A percentile compares a stretch with the other conserved stretches of the same genome.
These are phyloP conservation scores for Drosophila macrospina DNA, from an alignment of 2,888 invertebrate genomes.

Conservation along the genomic window DNA sequence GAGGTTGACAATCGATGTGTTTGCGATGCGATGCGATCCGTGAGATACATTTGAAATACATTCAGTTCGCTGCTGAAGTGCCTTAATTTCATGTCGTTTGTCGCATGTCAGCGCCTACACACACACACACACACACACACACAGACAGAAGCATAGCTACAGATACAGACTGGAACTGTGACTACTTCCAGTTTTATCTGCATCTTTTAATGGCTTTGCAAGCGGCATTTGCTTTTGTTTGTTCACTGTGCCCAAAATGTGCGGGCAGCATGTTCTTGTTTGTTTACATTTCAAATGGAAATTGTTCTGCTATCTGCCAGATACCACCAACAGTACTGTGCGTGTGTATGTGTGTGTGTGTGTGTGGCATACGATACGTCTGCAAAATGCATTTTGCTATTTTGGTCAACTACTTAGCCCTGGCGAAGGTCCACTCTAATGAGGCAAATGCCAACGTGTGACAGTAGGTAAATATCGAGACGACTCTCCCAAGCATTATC, in stretches of 20 bases:
- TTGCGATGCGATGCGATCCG: slow-evolving; percentile 17
- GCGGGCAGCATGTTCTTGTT: slow-evolving; percentile 63
- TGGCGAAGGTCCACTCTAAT: slow-evolving; percentile 42
- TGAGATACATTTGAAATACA: slow-evolving; percentile 25
- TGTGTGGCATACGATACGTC: slow-evolving; percentile 30
- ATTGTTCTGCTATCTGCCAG: slow-evolving; percentile 51
- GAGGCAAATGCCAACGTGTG: slow-evolving; percentile 54
- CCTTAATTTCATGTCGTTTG: too few species aligned
- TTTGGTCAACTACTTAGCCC: slow-evolving; percentile 41
- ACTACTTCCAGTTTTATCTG: slow-evolving; percentile 38
- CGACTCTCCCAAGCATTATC: slow-evolving; percentile 33
- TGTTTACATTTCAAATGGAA: slow-evolving; percentile 76
- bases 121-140: background rate
- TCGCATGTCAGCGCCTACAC: background rate
- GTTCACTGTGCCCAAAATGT: slow-evolving; percentile 45
- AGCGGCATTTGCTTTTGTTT: slow-evolving; percentile 54
- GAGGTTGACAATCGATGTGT: slow-evolving; percentile 20
- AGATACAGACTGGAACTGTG: slow-evolving; percentile 19
- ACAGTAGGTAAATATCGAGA: slow-evolving; percentile 55
- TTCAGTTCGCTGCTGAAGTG: too few species aligned
- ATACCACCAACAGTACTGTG: background rate
- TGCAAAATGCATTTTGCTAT: slow-evolving; percentile 59
- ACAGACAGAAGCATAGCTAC: background rate
- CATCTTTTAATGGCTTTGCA: slow-evolving; percentile 49
- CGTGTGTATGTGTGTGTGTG: background rate